Base-by-base conservation (phyloP, 1,140 invertebrate species). In the Euglossa dilemma region DNA sequence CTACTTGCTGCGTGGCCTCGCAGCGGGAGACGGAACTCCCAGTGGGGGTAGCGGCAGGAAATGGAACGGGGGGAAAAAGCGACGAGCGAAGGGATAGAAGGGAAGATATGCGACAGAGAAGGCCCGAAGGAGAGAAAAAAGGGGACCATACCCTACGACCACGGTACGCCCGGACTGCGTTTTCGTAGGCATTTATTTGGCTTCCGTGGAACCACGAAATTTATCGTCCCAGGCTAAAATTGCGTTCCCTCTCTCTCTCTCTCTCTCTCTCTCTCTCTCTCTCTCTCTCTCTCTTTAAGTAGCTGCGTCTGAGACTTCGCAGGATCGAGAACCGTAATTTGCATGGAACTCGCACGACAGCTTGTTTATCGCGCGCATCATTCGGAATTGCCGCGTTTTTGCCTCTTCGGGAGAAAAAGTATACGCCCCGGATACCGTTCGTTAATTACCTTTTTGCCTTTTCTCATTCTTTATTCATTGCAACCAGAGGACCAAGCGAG, bases 1-100 rank as follows among this genome's bases (percentile, higher is more conserved):
- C 85, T 86, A 86, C 76, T 86, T 78, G 72, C 72, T 80, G n/a
- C 61, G 80, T 45, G 63, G 73, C 69, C 83, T 83, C 47, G 70
- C 67, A 73, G 77, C 80, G 63, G 63, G 72, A 81, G 63, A 11
- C 54, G 25, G 52, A 57, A 57, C 57, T 47, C 61, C 47, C 50
- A 71, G 83, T 73, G 83, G 77, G 77, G 83, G 69, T 77, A 83
- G 80, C 23, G 50, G 45, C 64, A 77, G 57, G 47, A 78, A 83
- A 83, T 81, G 79, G 80, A 66, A 76, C 72, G 52, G 77, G 36
- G 36, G 36, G 36, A 36, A 36, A 36, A 36, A 36, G 36, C 36
- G 1, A 2, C 1, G 36, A 36, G 36, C n/a, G 28, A 78, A 61
- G 43, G 61, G 52, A 50, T 45, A n/a, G 20, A 18, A 59, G 54